Evolutionary conservation across 2,113 vertebrate genomes (phyloP).

Genomic region (Irena cyanogastra): DNA sequence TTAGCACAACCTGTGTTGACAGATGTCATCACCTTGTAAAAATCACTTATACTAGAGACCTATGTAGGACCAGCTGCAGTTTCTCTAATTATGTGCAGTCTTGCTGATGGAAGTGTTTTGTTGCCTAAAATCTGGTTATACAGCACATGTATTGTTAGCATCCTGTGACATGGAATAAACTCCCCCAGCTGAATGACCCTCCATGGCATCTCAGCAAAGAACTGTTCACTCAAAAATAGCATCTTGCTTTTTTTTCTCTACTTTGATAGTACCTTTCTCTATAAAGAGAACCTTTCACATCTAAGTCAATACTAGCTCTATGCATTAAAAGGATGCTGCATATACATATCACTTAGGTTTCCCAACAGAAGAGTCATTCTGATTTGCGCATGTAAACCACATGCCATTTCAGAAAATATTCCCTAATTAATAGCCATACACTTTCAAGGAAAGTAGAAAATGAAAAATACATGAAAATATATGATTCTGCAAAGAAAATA

Average conservation of each 20-base stretch:
- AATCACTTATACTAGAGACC: not conserved
- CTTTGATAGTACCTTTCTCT: not conserved
- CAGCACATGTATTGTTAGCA: not conserved
- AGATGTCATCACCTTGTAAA: conserved; percentile 19
- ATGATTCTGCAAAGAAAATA: not conserved
- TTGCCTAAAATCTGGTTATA: not conserved
- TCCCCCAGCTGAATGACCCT: not conserved
- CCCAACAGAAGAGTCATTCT: not conserved
- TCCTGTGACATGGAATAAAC: not conserved
- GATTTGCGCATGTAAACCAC: not conserved
- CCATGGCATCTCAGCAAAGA: not conserved
- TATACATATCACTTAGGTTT: not conserved
- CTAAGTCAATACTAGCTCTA: not conserved
- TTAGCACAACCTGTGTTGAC: not conserved
- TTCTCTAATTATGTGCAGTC: not conserved
- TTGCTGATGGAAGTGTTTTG: not conserved
- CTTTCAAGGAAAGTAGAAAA: not conserved
- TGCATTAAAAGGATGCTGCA: not conserved
- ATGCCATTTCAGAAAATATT: not conserved
- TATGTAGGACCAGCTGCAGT: not conserved
- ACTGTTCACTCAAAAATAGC: not conserved
- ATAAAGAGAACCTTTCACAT: not conserved
- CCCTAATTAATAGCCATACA: not conserved
- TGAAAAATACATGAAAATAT: not conserved
- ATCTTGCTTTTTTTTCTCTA: not conserved